phyloP scores from a whole-genome alignment of 2,113 vertebrate genomes.

The Zonotrichia leucophrys region DNA sequence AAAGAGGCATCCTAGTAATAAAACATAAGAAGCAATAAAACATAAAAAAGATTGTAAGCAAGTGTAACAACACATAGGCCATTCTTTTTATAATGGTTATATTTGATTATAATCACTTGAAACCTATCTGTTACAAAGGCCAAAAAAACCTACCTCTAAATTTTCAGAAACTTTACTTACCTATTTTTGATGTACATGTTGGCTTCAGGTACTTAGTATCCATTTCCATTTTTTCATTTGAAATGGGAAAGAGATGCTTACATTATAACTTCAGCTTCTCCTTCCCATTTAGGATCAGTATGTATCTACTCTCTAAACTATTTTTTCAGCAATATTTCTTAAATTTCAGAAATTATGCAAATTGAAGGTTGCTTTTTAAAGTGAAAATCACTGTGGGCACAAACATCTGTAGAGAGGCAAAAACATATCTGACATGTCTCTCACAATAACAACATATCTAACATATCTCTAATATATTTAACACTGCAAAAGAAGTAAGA shows the following conservation, averaged over 20 bases:
- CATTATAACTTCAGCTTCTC: not conserved
- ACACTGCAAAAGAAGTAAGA: not conserved
- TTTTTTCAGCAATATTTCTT: not conserved
- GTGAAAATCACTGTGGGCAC: not conserved
- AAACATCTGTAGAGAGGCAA: not conserved
- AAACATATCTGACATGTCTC: not conserved
- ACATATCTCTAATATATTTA: not conserved
- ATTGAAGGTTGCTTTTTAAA: not conserved
- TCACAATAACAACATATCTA: not conserved
- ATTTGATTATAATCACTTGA: not conserved
- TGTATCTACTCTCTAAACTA: not conserved
- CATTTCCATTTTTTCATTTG: not conserved
- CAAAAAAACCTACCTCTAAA: not conserved
- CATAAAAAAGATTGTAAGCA: accelerated
- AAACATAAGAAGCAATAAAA: not conserved
- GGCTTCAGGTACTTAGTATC: not conserved
- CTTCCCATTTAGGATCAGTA: not conserved
- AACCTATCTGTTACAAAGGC: not conserved
- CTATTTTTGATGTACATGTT: not conserved
- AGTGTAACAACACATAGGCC: accelerated
- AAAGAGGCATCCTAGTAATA: not conserved
- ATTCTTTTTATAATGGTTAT: not conserved
- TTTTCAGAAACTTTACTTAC: not conserved
- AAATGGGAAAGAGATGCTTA: not conserved
- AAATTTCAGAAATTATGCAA: not conserved